Evolutionary conservation across 2,888 invertebrate species (phyloP).

Genomic region (Caenorhabditis angaria): DNA sequence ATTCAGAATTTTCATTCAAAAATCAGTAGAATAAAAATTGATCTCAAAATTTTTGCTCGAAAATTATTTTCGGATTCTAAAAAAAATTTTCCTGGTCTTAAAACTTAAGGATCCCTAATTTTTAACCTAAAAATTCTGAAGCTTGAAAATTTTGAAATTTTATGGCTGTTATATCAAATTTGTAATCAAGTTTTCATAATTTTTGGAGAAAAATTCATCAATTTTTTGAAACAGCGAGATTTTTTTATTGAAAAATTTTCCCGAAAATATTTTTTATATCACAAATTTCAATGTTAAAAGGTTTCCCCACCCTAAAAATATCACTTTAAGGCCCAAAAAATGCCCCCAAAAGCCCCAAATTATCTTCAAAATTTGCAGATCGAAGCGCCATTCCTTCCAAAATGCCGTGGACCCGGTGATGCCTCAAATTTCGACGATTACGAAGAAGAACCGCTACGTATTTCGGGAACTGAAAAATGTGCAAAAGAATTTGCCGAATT

Average conservation of each 20-base stretch:
- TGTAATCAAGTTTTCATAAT: background rate
- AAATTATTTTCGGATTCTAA: no score
- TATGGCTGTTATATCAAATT: no score
- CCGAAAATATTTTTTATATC: no score
- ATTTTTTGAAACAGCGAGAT: background rate
- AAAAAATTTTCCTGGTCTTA: no score
- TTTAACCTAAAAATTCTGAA: no score
- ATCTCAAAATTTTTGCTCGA: background rate
- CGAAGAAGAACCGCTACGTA: slow-evolving; percentile 97
- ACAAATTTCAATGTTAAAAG: no score
- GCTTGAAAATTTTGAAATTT: no score
- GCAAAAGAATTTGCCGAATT: slow-evolving; percentile 99
- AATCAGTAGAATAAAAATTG: background rate
- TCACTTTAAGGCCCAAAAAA: no score
- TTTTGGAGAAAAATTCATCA: background rate
- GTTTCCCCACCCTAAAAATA: no score
- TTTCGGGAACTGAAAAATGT: slow-evolving; percentile 98
- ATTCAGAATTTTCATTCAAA: background rate
- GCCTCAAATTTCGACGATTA: slow-evolving; percentile 99
- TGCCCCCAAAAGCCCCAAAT: no score
- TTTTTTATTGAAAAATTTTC: no score
- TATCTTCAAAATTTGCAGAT: slow-evolving; percentile 76
- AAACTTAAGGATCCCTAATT: no score
- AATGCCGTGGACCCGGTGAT: slow-evolving; percentile 98
- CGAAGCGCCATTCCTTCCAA: slow-evolving; percentile 98